Conservation (phyloP, 2,797 vertebrate species). For the Platalea minor region DNA sequence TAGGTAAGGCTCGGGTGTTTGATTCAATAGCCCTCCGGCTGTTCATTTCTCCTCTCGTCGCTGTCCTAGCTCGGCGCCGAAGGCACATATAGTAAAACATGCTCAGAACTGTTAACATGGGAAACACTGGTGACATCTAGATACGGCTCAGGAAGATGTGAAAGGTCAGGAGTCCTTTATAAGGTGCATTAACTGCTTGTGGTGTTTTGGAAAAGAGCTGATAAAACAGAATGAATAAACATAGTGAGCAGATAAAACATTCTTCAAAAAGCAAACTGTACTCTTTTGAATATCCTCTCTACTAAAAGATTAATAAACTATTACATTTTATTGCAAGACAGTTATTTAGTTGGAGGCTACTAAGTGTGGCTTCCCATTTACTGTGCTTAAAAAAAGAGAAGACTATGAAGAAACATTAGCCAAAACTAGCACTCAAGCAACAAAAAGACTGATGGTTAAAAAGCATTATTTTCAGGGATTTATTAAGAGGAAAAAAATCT, state of each 20-base stretch:
- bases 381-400: background rate
- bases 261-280: constrained; percentile 14
- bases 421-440: background rate
- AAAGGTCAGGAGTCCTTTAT: constrained; percentile 68
- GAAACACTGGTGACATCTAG: constrained; percentile 84
- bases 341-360: background rate
- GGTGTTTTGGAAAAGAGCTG: constrained; percentile 64
- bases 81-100: constrained; percentile 99
- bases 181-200: constrained; percentile 64
- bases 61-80: constrained; percentile 95
- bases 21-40: constrained; percentile 90
- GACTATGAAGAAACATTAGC: background rate
- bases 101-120: constrained; percentile 98
- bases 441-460: background rate
- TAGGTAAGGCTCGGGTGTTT: constrained; percentile 85
- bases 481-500: background rate
- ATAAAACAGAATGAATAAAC: constrained; percentile 68
- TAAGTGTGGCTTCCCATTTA: background rate
- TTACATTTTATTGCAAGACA: background rate
- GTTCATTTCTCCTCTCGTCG: constrained; percentile 90
- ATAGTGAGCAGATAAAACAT: constrained; percentile 6
- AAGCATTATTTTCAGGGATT: background rate
- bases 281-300: background rate
- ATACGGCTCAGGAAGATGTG: constrained; percentile 52
- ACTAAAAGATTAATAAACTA: constrained; percentile 9